A percentile compares a stretch with the other conserved stretches of the same genome.
Conservation (phyloP, 2,113 vertebrate species). For the Gadus macrocephalus region DNA sequence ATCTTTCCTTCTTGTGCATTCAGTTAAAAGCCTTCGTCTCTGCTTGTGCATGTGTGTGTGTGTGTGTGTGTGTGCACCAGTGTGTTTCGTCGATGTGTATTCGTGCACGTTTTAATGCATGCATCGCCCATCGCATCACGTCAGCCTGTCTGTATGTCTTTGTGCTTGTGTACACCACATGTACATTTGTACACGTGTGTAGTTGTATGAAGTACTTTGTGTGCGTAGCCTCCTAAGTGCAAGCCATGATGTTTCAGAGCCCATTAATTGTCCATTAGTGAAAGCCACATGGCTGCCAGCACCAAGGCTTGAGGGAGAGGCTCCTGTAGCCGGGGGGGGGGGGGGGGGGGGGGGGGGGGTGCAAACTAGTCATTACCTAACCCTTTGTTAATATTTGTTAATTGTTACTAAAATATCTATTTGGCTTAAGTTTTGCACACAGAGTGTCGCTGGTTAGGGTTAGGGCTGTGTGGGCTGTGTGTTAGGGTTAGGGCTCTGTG, state of each 20-base stretch:
- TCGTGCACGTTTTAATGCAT: too few species aligned
- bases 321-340: constrained; percentile 12
- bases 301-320: constrained; percentile 9
- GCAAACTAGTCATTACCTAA: too few species aligned
- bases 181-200: constrained; percentile 6
- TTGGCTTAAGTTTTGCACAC: too few species aligned
- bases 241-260: constrained; percentile 48
- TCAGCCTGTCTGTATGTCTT: neutral
- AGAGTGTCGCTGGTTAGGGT: too few species aligned
- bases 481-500: too few species aligned
- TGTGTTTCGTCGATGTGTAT: neutral
- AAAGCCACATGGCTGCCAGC: constrained; percentile 39
- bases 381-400: too few species aligned
- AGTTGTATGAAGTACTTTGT: constrained; percentile 36
- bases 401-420: too few species aligned
- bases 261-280: constrained; percentile 68
- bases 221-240: constrained; percentile 31
- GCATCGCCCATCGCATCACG: too few species aligned
- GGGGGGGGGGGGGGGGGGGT: constrained; percentile 4
- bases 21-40: too few species aligned
- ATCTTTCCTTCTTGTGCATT: too few species aligned
- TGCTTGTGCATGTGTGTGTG: too few species aligned
- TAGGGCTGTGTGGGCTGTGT: too few species aligned
- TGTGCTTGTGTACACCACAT: constrained; percentile 1
- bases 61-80: neutral